These are phyloP conservation scores for Symphodus melops DNA, from an alignment of 2,113 vertebrate species.

Conservation along the genomic window DNA sequence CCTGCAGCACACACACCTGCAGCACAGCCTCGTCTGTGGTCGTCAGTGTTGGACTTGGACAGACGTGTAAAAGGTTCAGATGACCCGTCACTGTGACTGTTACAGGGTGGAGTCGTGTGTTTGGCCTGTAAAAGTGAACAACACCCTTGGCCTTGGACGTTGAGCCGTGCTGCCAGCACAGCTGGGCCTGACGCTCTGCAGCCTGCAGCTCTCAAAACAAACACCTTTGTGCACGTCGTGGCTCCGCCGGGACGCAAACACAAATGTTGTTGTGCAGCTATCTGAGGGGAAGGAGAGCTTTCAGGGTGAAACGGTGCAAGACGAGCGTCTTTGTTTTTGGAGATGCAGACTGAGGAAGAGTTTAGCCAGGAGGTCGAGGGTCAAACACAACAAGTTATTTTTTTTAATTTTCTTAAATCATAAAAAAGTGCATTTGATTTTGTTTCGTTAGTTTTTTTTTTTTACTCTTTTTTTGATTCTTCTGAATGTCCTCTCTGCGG, in stretches of 20 bases:
- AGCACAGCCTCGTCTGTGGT: background rate
- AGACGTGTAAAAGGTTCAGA: background rate
- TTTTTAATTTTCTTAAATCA: no score
- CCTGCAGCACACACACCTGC: background rate
- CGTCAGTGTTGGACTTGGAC: background rate
- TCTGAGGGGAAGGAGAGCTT: no score
- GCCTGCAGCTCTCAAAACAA: conserved; percentile 8
- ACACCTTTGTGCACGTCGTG: background rate
- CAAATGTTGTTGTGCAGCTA: background rate
- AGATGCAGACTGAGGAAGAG: no score
- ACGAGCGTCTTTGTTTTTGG: no score
- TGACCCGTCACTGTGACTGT: no score
- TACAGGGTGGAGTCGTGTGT: conserved; percentile 3
- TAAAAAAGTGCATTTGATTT: no score
- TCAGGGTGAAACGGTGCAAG: no score
- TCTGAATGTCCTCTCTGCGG: no score
- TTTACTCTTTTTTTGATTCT: no score
- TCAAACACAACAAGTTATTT: no score
- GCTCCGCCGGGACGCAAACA: conserved; percentile 38
- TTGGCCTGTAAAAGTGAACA: conserved; percentile 25
- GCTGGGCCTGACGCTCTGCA: conserved; percentile 10
- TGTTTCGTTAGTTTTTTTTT: no score
- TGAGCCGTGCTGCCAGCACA: conserved; percentile 20
- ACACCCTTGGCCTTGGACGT: conserved; percentile 47
- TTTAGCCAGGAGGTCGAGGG: no score